Conservation (phyloP, 2,888 invertebrate genomes). For the Andrena marginata region DNA sequence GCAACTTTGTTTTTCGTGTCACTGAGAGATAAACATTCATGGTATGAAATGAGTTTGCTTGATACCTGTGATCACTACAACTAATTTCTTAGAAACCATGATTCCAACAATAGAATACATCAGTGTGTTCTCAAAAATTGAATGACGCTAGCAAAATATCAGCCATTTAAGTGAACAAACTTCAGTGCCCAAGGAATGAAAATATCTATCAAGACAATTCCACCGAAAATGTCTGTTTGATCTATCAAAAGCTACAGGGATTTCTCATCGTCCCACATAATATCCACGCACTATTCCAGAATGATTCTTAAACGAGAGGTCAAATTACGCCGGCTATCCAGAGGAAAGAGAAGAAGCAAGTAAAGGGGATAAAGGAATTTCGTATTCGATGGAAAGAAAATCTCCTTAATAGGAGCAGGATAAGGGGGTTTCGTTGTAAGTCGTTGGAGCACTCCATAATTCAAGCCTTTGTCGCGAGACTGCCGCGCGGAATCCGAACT, state of each 20-base stretch:
- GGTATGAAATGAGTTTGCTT: no score
- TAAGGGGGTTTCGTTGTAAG: conserved; percentile 23
- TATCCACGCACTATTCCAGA: not conserved
- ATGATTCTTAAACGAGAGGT: not conserved
- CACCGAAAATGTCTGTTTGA: no score
- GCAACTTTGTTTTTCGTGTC: no score
- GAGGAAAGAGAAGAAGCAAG: not conserved
- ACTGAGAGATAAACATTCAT: no score
- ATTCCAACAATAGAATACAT: not conserved
- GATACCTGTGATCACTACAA: no score
- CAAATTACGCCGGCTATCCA: not conserved
- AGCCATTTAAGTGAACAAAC: no score
- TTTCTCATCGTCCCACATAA: not conserved
- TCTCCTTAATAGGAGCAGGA: not conserved
- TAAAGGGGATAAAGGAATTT: not conserved
- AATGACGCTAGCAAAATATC: no score
- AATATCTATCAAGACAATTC: no score
- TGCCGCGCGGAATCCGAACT: conserved; percentile 35
- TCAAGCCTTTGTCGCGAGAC: conserved; percentile 37
- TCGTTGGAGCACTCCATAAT: conserved; percentile 50
- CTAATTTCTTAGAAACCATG: no score
- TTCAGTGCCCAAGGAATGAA: no score
- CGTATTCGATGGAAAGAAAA: not conserved
- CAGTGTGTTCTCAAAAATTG: no score
- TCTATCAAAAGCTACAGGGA: not conserved